Percentiles rank a stretch among this genome's conserved stretches.
Evolutionary conservation across 2,797 vertebrate species (phyloP).

Genomic region (Pangasius djambal): DNA sequence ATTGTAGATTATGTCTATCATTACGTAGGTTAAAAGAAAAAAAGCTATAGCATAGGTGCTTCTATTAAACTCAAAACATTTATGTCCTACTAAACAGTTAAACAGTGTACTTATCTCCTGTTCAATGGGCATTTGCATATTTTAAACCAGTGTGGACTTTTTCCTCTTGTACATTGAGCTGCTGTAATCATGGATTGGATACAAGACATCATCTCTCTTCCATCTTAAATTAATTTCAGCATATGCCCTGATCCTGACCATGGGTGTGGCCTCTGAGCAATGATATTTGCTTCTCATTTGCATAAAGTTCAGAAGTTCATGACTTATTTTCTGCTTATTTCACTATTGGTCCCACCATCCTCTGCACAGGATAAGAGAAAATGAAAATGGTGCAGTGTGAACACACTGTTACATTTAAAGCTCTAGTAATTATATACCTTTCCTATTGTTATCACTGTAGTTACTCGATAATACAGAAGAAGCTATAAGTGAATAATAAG

Average conservation of each 20-base stretch:
- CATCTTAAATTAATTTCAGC: conserved; percentile 3
- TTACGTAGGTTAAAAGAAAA: too few relatives aligned
- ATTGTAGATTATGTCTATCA: neutral
- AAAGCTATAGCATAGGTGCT: neutral
- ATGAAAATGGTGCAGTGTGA: neutral
- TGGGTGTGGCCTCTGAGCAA: neutral
- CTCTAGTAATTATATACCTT: neutral
- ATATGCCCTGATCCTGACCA: neutral
- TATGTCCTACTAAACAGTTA: neutral
- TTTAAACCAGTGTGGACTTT: neutral
- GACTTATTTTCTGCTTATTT: neutral
- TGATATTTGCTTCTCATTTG: conserved; percentile 22
- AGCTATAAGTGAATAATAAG: neutral
- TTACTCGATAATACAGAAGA: neutral
- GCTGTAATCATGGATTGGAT: neutral
- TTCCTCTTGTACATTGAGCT: neutral
- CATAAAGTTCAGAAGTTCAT: conserved; percentile 3
- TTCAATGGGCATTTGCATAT: neutral
- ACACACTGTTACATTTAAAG: neutral
- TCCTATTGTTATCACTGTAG: neutral
- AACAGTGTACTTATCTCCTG: neutral
- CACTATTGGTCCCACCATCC: neutral
- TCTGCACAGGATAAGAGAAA: neutral
- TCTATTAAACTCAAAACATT: neutral
- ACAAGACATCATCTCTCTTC: neutral